These are phyloP conservation scores for Ypsolopha scabrella DNA, from an alignment of 2,888 invertebrate genomes.

Conservation along the genomic window DNA sequence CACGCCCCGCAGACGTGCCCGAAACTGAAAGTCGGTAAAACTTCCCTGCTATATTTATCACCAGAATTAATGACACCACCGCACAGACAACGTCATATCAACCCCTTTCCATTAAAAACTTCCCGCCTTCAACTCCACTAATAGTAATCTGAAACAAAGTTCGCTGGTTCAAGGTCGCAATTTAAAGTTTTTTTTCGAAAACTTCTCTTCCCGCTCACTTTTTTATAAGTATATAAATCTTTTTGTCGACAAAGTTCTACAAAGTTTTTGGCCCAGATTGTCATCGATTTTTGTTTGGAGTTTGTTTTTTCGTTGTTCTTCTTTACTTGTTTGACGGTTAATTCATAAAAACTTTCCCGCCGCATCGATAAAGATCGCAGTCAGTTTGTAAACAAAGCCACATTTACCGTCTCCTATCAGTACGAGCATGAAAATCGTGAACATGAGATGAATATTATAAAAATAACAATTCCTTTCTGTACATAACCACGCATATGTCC, in stretches of 20 bases:
- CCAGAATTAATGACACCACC: constrained; percentile 32
- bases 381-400: constrained; percentile 51
- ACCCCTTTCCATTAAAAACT: constrained; percentile 57
- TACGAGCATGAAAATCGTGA: neutral
- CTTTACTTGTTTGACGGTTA: constrained; percentile 71
- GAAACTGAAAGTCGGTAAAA: constrained; percentile 17
- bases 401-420: neutral
- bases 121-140: constrained; percentile 53
- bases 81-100: constrained; percentile 33
- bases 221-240: constrained; percentile 71
- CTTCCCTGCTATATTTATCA: constrained; percentile 36
- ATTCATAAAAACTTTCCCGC: constrained; percentile 69
- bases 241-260: constrained; percentile 65
- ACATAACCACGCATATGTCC: constrained; percentile 1
- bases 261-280: constrained; percentile 71
- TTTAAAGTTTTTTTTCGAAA: constrained; percentile 69
- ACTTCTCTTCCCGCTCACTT: constrained; percentile 65
- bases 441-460: neutral
- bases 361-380: constrained; percentile 54
- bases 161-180: constrained; percentile 70
- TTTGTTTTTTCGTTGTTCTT: constrained; percentile 72
- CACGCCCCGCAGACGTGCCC: constrained; percentile 23
- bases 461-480: neutral
- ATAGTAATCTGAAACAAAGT: constrained; percentile 69
- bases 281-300: constrained; percentile 72